Percentiles rank a stretch among this genome's conserved stretches.
phyloP scores from a whole-genome alignment of 2,888 invertebrate genomes.

The Exephanes ischioxanthus region DNA sequence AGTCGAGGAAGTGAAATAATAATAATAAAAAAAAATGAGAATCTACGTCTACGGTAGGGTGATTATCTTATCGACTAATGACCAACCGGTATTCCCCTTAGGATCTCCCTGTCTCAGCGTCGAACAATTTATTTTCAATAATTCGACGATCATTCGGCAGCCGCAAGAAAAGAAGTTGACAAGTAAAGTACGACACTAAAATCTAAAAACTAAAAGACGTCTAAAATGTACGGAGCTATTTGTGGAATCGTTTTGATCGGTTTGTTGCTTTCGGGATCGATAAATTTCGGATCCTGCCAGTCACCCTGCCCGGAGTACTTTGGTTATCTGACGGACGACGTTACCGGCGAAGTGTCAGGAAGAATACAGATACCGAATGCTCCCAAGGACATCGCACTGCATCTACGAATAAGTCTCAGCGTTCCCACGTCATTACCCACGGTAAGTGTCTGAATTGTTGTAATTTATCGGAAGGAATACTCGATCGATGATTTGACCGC shows the following conservation, averaged over 20 bases:
- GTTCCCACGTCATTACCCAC: constrained; percentile 75
- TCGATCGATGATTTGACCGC: constrained; percentile 30
- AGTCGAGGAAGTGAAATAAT: neutral
- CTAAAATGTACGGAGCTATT: constrained; percentile 51
- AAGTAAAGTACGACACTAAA: neutral
- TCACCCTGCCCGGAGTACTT: constrained; percentile 78
- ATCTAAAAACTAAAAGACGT: neutral
- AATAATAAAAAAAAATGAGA: neutral
- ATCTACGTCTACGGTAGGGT: neutral
- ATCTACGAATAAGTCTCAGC: constrained; percentile 74
- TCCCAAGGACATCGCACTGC: constrained; percentile 73
- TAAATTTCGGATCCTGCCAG: constrained; percentile 56
- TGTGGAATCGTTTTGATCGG: constrained; percentile 52
- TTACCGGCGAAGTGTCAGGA: constrained; percentile 73
- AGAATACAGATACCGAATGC: constrained; percentile 75
- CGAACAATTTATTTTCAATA: neutral
- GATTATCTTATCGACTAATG: constrained; percentile 20
- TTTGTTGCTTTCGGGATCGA: constrained; percentile 30
- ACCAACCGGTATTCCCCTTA: constrained; percentile 23
- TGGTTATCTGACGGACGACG: constrained; percentile 72
- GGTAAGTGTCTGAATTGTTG: constrained; percentile 66
- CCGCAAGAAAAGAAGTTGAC: neutral
- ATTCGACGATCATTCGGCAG: constrained; percentile 17
- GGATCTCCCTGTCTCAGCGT: neutral
- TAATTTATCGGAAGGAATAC: neutral